These are phyloP conservation scores for Chrosomus eos DNA, from an alignment of 2,797 vertebrate species.

Conservation along the genomic window DNA sequence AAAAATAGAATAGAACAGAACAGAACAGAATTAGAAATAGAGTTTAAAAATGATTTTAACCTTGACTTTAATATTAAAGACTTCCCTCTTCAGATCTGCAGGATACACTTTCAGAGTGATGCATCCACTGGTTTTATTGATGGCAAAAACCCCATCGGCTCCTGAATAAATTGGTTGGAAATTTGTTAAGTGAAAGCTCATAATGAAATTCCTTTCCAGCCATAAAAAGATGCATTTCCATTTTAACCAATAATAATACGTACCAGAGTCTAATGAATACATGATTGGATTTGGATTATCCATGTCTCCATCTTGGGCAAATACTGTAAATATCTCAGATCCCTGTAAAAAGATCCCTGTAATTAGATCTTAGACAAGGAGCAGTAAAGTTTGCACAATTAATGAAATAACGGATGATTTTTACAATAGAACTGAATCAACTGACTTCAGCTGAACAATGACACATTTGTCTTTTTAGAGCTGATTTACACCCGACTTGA, in stretches of 20 bases:
- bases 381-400: not conserved
- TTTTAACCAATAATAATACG: conserved; percentile 53
- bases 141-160: conserved; percentile 85
- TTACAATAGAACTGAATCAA: not conserved
- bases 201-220: not conserved
- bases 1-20: not conserved
- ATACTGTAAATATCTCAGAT: conserved; percentile 89
- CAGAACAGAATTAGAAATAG: not conserved
- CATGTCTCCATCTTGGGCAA: conserved; percentile 90
- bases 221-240: not conserved
- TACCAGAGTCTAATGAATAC: conserved; percentile 88
- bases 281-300: conserved; percentile 87
- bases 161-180: conserved; percentile 71
- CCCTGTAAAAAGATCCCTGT: conserved; percentile 74
- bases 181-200: not conserved
- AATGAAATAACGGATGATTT: not conserved
- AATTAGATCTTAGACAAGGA: conserved; percentile 22
- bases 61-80: conserved; percentile 92
- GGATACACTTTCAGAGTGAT: conserved; percentile 84
- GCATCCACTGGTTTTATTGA: conserved; percentile 86
- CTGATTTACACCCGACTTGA: not conserved
- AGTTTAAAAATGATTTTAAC: conserved; percentile 68
- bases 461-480: not conserved
- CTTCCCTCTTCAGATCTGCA: conserved; percentile 85
- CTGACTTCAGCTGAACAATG: not conserved